Conservation (phyloP, 2,797 vertebrate species). For the Brotula barbata region DNA sequence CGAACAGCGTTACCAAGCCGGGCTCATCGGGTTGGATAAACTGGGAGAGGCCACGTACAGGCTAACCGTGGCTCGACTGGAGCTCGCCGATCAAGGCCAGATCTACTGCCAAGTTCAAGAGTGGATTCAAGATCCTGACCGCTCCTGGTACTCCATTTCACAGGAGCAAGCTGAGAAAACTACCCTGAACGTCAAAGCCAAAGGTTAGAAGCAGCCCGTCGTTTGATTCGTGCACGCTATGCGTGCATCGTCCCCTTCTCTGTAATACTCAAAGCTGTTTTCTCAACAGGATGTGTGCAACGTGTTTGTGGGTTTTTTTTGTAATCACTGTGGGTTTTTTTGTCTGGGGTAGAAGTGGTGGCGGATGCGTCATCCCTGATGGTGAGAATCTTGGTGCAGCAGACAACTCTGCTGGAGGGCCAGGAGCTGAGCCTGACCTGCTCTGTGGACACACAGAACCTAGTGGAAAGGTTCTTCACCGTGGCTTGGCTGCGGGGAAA, state of each 20-base stretch:
- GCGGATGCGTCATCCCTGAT: conserved; percentile 61
- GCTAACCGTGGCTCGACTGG: conserved; percentile 67
- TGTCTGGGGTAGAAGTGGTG: conserved; percentile 37
- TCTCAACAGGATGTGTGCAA: conserved; percentile 30
- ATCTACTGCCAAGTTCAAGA: conserved; percentile 76
- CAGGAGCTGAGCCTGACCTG: conserved; percentile 78
- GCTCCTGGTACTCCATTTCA: conserved; percentile 78
- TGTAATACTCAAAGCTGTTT: accelerated
- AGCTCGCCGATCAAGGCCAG: conserved; percentile 72
- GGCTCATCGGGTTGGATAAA: conserved; percentile 75
- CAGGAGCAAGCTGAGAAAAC: conserved; percentile 64
- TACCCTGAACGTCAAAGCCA: conserved; percentile 60
- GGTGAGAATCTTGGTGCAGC: conserved; percentile 58
- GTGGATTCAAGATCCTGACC: conserved; percentile 82
- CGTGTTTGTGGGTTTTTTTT: neutral
- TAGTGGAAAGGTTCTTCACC: conserved; percentile 67
- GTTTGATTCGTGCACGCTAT: too few relatives aligned
- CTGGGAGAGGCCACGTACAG: conserved; percentile 69
- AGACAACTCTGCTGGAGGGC: conserved; percentile 69
- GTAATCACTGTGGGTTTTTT: neutral
- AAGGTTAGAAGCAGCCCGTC: conserved; percentile 74
- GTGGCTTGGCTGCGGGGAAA: conserved; percentile 75
- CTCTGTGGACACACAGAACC: conserved; percentile 52
- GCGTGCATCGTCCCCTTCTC: too few relatives aligned
- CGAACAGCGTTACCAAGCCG: conserved; percentile 64